These are phyloP conservation scores for Brachyrhaphis roseni DNA, from an alignment of 2,797 vertebrate genomes.

Conservation along the genomic window DNA sequence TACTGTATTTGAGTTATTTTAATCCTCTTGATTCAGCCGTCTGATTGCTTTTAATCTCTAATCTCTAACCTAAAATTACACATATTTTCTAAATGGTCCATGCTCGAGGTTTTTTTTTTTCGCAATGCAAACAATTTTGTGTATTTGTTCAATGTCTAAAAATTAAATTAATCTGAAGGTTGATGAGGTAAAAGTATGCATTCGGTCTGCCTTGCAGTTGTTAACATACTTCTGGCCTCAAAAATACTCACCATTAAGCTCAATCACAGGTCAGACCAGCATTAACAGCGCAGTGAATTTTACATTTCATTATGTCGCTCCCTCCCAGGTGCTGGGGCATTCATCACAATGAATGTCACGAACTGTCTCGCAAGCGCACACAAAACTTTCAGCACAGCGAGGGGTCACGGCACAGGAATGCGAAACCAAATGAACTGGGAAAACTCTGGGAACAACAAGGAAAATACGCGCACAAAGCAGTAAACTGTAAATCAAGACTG, in stretches of 20 bases:
- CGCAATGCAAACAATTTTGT: conserved; percentile 14
- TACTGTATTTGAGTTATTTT: background rate
- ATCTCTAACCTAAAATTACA: conserved; percentile 6
- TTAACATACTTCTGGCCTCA: conserved; percentile 22
- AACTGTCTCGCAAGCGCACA: background rate
- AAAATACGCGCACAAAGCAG: conserved; percentile 50
- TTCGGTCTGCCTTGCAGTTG: conserved; percentile 23
- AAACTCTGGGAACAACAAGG: conserved; percentile 57
- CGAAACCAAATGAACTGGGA: conserved; percentile 51
- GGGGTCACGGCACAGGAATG: conserved; percentile 45
- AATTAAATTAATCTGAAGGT: conserved; percentile 22
- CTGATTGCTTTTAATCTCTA: conserved; percentile 7
- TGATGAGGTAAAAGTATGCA: conserved; percentile 28
- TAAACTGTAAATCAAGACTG: conserved; percentile 62
- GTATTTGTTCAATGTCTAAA: conserved; percentile 33
- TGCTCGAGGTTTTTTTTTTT: conserved; percentile 9
- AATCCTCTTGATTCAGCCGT: background rate
- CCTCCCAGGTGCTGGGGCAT: conserved; percentile 40
- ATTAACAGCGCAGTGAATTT: conserved; percentile 27
- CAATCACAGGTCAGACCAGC: conserved; percentile 22
- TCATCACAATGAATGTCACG: conserved; percentile 29
- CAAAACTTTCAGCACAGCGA: conserved; percentile 44
- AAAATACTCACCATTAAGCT: conserved; percentile 16
- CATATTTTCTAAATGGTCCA: conserved; percentile 14
- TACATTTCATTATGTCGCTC: conserved; percentile 37